Percentiles rank a stretch among this genome's conserved stretches.
Evolutionary conservation across 2,113 vertebrate species (phyloP).

Genomic region (Zosterops borbonicus): DNA sequence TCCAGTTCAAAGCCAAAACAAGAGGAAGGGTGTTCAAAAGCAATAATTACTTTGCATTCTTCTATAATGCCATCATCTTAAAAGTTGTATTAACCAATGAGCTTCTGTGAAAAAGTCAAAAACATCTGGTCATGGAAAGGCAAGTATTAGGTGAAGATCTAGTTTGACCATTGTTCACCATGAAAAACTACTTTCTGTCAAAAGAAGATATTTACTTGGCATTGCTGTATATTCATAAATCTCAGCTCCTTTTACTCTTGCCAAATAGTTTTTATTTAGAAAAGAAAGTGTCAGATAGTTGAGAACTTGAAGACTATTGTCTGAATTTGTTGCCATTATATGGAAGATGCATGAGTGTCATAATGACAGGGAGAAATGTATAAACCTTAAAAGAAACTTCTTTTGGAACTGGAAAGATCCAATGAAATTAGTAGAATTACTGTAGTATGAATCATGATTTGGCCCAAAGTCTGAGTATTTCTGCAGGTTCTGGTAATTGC

Average conservation of each 20-base stretch:
- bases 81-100: not conserved
- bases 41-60: not conserved
- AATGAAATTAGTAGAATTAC: not conserved
- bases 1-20: not conserved
- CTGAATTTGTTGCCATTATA: not conserved
- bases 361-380: not conserved
- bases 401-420: not conserved
- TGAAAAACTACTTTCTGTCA: not conserved
- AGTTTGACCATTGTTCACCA: not conserved
- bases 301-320: not conserved
- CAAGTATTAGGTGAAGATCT: not conserved
- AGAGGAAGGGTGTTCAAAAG: not conserved
- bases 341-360: not conserved
- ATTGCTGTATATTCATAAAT: not conserved
- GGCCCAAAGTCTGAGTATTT: slow-evolving; percentile 5
- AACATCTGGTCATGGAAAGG: not conserved
- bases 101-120: not conserved
- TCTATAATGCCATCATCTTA: not conserved
- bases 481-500: not conserved
- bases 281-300: not conserved
- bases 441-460: slow-evolving; percentile 8
- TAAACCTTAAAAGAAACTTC: slow-evolving; percentile 8
- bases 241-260: not conserved
- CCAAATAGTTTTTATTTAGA: slow-evolving; percentile 18
- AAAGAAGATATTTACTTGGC: slow-evolving; percentile 10